A percentile compares a stretch with the other conserved stretches of the same genome.
These are phyloP conservation scores for Progne subis DNA, from an alignment of 2,113 vertebrate species.

Conservation along the genomic window DNA sequence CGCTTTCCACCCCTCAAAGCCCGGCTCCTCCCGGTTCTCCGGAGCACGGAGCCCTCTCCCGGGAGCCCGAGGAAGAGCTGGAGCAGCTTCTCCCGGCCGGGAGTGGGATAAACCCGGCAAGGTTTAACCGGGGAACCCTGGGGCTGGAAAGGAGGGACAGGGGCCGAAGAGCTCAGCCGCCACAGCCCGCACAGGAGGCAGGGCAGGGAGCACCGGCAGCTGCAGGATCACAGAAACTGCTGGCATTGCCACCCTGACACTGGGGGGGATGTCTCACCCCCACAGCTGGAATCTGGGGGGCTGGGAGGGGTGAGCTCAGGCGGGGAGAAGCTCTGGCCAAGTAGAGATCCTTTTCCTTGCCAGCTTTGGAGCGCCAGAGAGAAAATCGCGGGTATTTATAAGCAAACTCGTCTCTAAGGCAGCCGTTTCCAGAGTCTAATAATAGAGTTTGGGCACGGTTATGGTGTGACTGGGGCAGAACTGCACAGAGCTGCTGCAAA, in stretches of 20 bases:
- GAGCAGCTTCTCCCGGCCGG: rapidly evolving
- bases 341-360: background rate
- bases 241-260: background rate
- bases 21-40: background rate
- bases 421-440: conserved; percentile 52
- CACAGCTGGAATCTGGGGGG: background rate
- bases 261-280: background rate
- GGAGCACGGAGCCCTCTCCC: conserved; percentile 57
- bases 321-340: background rate
- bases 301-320: background rate
- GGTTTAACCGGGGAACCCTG: too few species aligned
- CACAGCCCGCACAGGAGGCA: background rate
- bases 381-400: conserved; percentile 7
- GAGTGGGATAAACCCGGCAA: background rate
- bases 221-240: background rate
- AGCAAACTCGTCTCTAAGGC: conserved; percentile 55
- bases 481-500: conserved; percentile 9
- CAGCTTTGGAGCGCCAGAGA: background rate
- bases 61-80: background rate
- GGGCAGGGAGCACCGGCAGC: background rate
- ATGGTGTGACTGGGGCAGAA: background rate
- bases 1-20: rapidly evolving
- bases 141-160: background rate
- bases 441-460: conserved; percentile 7
- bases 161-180: background rate